These are phyloP conservation scores for Florisuga fusca DNA, from an alignment of 2,797 vertebrate genomes.

Conservation along the genomic window DNA sequence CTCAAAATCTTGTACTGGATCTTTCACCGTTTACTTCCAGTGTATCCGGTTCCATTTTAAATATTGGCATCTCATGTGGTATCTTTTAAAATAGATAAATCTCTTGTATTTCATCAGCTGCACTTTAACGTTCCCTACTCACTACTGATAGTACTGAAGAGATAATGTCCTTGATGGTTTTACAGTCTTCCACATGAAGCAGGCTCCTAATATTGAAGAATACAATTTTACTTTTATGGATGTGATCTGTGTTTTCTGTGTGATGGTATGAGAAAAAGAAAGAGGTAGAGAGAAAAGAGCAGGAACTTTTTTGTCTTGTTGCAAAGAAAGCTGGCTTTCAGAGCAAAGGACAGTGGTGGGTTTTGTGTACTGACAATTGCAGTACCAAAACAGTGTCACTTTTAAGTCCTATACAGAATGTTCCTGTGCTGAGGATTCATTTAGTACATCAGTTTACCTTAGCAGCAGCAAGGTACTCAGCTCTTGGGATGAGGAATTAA, in stretches of 20 bases:
- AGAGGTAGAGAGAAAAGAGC: neutral
- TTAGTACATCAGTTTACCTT: neutral
- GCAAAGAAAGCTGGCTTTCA: neutral
- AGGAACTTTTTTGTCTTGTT: neutral
- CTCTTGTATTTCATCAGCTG: neutral
- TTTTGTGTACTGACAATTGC: neutral
- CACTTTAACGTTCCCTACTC: neutral
- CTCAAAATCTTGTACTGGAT: neutral
- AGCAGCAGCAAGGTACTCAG: neutral
- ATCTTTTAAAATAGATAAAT: neutral
- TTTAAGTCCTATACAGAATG: neutral
- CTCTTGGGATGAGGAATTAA: slow-evolving; percentile 15
- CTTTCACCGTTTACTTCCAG: neutral
- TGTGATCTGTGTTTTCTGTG: neutral
- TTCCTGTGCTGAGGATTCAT: neutral
- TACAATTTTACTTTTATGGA: neutral
- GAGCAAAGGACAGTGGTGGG: fast-evolving
- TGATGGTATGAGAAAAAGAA: neutral
- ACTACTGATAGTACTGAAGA: neutral
- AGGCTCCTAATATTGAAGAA: neutral
- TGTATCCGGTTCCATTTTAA: neutral
- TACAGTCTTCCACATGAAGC: neutral
- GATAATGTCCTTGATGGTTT: neutral
- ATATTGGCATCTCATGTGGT: neutral
- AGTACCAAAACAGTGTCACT: neutral